Base-by-base conservation (phyloP, 2,888 invertebrate genomes). In the Aelia acuminata region DNA sequence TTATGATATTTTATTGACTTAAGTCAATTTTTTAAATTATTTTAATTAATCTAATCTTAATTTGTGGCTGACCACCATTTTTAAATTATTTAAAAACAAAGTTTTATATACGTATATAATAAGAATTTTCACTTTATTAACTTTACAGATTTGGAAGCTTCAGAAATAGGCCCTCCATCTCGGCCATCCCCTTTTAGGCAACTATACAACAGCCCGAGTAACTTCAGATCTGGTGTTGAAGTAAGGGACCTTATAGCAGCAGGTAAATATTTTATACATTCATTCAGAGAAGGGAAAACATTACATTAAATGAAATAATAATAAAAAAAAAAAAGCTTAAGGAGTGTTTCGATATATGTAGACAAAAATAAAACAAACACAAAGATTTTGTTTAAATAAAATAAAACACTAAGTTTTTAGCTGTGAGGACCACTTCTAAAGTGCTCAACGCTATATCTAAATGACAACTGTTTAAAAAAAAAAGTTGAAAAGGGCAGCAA, bases 121-220 rank as follows among this genome's bases (percentile, higher is more conserved):
- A n/a, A n/a, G n/a, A n/a, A n/a, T n/a, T n/a, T n/a, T n/a, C n/a
- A n/a, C n/a, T n/a, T 3, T n/a, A 26, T 84, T 20, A 26, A 31
- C 50, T 50, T 5, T 35, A 22, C 43, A 85, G 49, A 53, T 2
- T 1, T 53, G 3, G 85, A 31, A 31, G 88, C 18, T 35, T 26
- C 15, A 31, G 49, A 26, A 49, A 88, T 39, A 7, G 26, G 8
- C 7, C 47, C 49, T 20, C 49, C 47, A 35, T 20, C 47, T 20
- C 84, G n/a, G n/a, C 87, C 57, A 1, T 80, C 80, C 13, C 88
- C 86, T 26, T 88, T 89, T 50, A 48, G 80, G 13, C 47, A 87
- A 20, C 31, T 88, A 43, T 93, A 93, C 91, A 93, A 93, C 90
- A 93, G 93, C 10, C 93, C 93, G 0, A 93, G 93, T 88, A 91